Evolutionary conservation across 2,888 invertebrate genomes (phyloP).

Genomic region (Uloborus plumipes): DNA sequence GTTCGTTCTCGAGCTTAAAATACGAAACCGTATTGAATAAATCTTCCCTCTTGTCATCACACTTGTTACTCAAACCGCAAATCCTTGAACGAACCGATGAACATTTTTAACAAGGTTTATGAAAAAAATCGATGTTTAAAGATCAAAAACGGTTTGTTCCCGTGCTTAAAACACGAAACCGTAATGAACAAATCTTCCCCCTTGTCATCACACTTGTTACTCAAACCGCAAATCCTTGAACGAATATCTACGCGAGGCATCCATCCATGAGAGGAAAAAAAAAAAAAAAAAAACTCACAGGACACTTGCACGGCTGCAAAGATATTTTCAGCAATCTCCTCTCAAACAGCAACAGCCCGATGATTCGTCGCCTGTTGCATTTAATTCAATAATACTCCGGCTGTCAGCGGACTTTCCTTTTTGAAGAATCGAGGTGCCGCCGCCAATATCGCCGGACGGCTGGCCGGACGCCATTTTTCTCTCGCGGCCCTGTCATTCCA

Average conservation of each 20-base stretch:
- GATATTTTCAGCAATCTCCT: neutral
- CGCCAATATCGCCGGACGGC: constrained; percentile 31
- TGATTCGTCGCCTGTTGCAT: constrained; percentile 50
- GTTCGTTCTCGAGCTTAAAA: too few species aligned
- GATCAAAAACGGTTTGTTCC: too few species aligned
- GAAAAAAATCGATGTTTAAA: too few species aligned
- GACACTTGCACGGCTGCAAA: too few species aligned
- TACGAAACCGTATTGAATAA: neutral
- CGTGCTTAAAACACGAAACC: too few species aligned
- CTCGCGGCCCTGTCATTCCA: constrained; percentile 48
- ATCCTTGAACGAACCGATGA: too few species aligned
- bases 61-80: neutral
- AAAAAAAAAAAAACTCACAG: too few species aligned
- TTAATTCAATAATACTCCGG: constrained; percentile 47
- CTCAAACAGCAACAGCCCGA: constrained; percentile 41
- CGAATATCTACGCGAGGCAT: too few species aligned
- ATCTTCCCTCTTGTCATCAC: neutral
- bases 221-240: neutral
- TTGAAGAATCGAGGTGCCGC: constrained; percentile 43
- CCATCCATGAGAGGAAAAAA: too few species aligned
- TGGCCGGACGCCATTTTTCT: constrained; percentile 40
- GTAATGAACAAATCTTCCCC: neutral
- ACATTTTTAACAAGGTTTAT: too few species aligned
- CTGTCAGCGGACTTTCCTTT: constrained; percentile 10
- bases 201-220: neutral